A percentile compares a stretch with the other conserved stretches of the same genome.
Conservation (phyloP, 2,888 invertebrate genomes). For the Syrphus vitripennis region DNA sequence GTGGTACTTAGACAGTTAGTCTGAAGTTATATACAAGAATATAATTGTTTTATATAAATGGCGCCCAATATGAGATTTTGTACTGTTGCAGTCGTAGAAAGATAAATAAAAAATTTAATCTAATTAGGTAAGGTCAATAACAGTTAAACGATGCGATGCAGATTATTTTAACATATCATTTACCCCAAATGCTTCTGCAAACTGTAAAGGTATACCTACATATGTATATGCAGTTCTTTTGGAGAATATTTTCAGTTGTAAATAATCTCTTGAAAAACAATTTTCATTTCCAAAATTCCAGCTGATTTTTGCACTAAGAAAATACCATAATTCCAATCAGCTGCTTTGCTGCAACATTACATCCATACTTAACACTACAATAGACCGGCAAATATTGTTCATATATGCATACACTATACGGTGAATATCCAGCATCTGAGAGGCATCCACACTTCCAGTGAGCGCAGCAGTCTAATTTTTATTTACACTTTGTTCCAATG, state of each 20-base stretch:
- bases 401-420: not conserved
- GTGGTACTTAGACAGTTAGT: too few relatives aligned
- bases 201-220: too few relatives aligned
- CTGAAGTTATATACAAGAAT: too few relatives aligned
- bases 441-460: conserved; percentile 30
- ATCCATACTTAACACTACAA: not conserved
- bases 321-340: conserved; percentile 54
- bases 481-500: conserved; percentile 43
- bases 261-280: not conserved
- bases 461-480: conserved; percentile 44
- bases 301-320: conserved; percentile 39
- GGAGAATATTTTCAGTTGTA: too few relatives aligned
- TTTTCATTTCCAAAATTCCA: conserved; percentile 8
- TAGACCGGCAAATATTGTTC: conserved; percentile 49
- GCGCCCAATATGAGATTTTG: not conserved
- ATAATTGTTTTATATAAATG: not conserved
- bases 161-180: too few relatives aligned
- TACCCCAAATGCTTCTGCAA: not conserved
- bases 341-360: conserved; percentile 54
- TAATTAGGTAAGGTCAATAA: too few relatives aligned
- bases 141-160: too few relatives aligned
- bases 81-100: too few relatives aligned
- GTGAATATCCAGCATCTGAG: conserved; percentile 1
- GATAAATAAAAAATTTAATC: too few relatives aligned
- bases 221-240: too few relatives aligned